Conservation (phyloP, 2,113 vertebrate species). For the Syngnathus typhle region DNA sequence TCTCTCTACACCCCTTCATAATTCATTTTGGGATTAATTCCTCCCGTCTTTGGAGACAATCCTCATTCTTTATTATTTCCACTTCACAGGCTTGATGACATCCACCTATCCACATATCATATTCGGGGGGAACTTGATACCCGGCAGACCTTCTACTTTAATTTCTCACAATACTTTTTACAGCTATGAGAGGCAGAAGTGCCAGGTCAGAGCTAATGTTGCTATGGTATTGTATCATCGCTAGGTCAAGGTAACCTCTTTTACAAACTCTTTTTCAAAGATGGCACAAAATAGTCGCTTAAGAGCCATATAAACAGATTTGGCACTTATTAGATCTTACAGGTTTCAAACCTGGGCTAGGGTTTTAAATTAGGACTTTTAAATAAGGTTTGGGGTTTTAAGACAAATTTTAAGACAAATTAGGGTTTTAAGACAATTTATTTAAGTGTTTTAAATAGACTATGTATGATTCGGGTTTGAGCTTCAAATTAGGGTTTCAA, state of each 20-base stretch:
- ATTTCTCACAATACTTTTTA: neutral
- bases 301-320: neutral
- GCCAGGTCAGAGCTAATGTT: neutral
- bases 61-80: slow-evolving; percentile 75
- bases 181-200: neutral
- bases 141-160: slow-evolving; percentile 53
- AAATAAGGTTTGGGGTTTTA: neutral
- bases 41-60: slow-evolving; percentile 69
- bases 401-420: too few relatives aligned
- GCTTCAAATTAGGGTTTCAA: neutral
- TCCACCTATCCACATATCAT: slow-evolving; percentile 67
- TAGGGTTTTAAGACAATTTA: too few relatives aligned
- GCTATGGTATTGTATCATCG: neutral
- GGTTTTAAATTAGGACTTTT: neutral
- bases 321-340: neutral
- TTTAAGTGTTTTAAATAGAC: too few relatives aligned
- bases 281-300: neutral
- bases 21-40: slow-evolving; percentile 75
- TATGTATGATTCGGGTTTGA: too few relatives aligned
- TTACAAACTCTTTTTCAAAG: too few relatives aligned
- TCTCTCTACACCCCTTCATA: slow-evolving; percentile 36
- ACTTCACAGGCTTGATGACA: slow-evolving; percentile 71
- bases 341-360: neutral
- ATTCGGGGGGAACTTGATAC: slow-evolving; percentile 67
- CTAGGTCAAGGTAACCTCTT: neutral